Percentiles rank a stretch among this genome's conserved stretches.
phyloP scores from a whole-genome alignment of 2,888 invertebrate genomes.

The Deilephila elpenor region DNA sequence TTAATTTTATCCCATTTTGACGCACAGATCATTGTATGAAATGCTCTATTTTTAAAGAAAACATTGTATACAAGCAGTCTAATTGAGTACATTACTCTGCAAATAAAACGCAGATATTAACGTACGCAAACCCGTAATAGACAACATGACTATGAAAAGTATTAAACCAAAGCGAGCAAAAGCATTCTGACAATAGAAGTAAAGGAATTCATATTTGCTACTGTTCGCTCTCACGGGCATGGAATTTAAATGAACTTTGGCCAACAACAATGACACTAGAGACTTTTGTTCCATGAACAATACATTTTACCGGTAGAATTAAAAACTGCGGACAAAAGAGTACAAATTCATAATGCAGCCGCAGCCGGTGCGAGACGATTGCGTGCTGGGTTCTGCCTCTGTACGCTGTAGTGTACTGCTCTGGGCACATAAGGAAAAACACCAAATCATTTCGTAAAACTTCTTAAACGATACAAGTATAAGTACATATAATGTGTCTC shows the following conservation, averaged over 20 bases:
- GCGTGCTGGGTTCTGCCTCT: conserved; percentile 39
- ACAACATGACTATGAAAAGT: conserved; percentile 72
- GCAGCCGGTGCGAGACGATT: conserved; percentile 61
- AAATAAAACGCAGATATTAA: not conserved
- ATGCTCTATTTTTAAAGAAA: no score
- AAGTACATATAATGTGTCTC: no score
- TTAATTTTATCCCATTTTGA: no score
- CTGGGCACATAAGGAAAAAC: conserved; percentile 1
- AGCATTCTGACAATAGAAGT: conserved; percentile 79
- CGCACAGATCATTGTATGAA: no score
- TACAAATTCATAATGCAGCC: conserved; percentile 82
- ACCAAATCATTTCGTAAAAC: not conserved
- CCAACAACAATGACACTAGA: conserved; percentile 82
- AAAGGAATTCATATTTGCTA: conserved; percentile 83
- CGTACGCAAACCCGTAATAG: conserved; percentile 43
- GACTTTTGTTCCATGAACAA: conserved; percentile 82
- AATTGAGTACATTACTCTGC: not conserved
- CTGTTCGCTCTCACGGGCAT: conserved; percentile 80
- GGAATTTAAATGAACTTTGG: conserved; percentile 84
- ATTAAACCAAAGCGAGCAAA: conserved; percentile 74
- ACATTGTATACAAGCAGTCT: not conserved
- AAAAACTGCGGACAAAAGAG: conserved; percentile 81
- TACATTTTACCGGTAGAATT: conserved; percentile 83
- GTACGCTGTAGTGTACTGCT: not conserved
- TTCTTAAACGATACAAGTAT: not conserved